Percentiles rank a stretch among this genome's conserved stretches.
Conservation (phyloP, 2,888 invertebrate species). For the Boloria euphrosyne region DNA sequence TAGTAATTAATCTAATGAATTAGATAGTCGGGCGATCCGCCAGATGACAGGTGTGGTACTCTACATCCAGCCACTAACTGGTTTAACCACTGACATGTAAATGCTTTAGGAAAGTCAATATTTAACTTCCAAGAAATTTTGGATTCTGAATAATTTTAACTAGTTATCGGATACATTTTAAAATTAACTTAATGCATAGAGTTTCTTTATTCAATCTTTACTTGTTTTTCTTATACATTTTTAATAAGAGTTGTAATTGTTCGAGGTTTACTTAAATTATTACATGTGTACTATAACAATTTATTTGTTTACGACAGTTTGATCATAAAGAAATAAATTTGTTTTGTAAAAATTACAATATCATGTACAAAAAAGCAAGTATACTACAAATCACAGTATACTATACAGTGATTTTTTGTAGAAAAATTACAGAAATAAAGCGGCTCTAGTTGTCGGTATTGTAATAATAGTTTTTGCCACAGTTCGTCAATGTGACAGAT, state of each 20-base stretch:
- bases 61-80: constrained; percentile 30
- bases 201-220: too few relatives aligned
- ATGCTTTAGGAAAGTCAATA: constrained; percentile 37
- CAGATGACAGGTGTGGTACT: constrained; percentile 20
- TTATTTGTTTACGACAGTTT: too few relatives aligned
- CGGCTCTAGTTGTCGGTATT: constrained; percentile 8
- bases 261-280: too few relatives aligned
- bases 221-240: too few relatives aligned
- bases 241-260: too few relatives aligned
- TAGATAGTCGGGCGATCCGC: constrained; percentile 24
- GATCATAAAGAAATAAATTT: too few relatives aligned
- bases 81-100: constrained; percentile 31
- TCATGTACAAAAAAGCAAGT: too few relatives aligned
- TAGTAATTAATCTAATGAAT: constrained; percentile 17
- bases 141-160: constrained; percentile 33
- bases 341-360: too few relatives aligned
- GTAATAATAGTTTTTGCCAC: constrained; percentile 18
- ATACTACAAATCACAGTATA: too few relatives aligned
- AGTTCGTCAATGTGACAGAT: constrained; percentile 46
- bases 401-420: too few relatives aligned
- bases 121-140: constrained; percentile 39
- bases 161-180: constrained; percentile 27
- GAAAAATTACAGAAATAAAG: neutral
- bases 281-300: too few relatives aligned
- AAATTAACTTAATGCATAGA: neutral